Conservation (phyloP, 1,140 invertebrate species). For the Tribolium madens region DNA sequence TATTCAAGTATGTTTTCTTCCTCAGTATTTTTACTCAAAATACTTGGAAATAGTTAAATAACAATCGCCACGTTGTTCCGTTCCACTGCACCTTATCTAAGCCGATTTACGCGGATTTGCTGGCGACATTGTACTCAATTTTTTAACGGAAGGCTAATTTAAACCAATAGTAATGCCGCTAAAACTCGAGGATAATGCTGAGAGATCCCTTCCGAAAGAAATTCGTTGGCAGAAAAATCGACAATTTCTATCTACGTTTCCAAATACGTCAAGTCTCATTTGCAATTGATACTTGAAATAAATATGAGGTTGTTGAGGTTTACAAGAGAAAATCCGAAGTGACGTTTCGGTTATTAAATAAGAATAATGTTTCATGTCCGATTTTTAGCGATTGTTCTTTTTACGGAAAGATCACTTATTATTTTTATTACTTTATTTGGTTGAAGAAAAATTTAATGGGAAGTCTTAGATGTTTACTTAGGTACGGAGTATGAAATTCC, state of each 20-base stretch:
- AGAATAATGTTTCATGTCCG: background rate
- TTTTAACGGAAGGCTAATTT: conserved; percentile 36
- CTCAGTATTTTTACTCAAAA: conserved; percentile 19
- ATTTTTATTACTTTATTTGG: background rate
- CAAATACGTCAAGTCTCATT: background rate
- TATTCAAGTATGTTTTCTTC: background rate
- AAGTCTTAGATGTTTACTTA: background rate
- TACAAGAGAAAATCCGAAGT: background rate
- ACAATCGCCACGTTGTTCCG: conserved; percentile 33
- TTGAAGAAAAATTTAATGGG: background rate
- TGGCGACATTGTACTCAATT: conserved; percentile 24
- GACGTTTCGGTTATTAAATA: background rate
- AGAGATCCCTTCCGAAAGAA: background rate
- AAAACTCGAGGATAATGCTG: conserved; percentile 9
- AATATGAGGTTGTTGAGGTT: background rate
- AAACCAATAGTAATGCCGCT: conserved; percentile 25
- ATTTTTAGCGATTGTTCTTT: background rate
- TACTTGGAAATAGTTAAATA: conserved; percentile 3
- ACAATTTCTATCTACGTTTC: background rate
- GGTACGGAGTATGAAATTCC: background rate
- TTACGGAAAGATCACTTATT: background rate
- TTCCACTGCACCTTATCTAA: conserved; percentile 43
- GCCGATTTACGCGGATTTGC: conserved; percentile 33
- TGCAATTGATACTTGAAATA: background rate
- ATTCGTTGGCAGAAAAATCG: background rate